phyloP scores from a whole-genome alignment of 2,797 vertebrate genomes.

The Xerus rutilus region DNA sequence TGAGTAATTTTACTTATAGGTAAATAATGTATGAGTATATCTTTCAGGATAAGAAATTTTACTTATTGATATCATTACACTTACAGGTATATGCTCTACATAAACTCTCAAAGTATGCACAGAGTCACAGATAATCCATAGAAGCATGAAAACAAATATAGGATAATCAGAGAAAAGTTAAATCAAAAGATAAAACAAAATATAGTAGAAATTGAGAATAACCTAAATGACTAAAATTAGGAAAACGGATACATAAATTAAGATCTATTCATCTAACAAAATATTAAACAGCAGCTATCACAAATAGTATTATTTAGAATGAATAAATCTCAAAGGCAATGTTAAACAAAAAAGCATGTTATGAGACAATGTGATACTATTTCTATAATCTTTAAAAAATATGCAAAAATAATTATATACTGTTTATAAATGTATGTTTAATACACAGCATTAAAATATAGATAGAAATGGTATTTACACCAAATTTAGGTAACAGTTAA shows the following conservation, averaged over 20 bases:
- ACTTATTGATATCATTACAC: background rate
- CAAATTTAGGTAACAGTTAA: conserved; percentile 32
- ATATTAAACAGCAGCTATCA: conserved; percentile 24
- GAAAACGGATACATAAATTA: conserved; percentile 3
- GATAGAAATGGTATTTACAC: background rate
- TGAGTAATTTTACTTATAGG: no score
- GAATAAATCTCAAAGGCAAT: conserved; percentile 20
- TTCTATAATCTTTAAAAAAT: conserved; percentile 33
- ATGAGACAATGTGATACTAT: background rate
- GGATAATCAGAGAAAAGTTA: conserved; percentile 30
- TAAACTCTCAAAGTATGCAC: conserved; percentile 22
- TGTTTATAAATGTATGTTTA: background rate
- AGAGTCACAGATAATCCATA: background rate
- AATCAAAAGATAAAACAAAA: conserved; percentile 22
- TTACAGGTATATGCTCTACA: background rate
- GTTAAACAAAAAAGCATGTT: background rate
- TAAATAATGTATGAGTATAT: no score
- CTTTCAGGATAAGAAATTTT: background rate
- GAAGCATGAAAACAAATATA: background rate
- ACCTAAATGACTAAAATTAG: background rate
- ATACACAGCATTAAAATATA: conserved; percentile 18
- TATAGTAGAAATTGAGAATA: background rate
- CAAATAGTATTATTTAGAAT: background rate
- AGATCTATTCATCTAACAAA: conserved; percentile 13
- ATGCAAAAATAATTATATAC: background rate